A percentile compares a stretch with the other conserved stretches of the same genome.
phyloP scores from a whole-genome alignment of 2,797 vertebrate species.

The Diglossa cyanea region DNA sequence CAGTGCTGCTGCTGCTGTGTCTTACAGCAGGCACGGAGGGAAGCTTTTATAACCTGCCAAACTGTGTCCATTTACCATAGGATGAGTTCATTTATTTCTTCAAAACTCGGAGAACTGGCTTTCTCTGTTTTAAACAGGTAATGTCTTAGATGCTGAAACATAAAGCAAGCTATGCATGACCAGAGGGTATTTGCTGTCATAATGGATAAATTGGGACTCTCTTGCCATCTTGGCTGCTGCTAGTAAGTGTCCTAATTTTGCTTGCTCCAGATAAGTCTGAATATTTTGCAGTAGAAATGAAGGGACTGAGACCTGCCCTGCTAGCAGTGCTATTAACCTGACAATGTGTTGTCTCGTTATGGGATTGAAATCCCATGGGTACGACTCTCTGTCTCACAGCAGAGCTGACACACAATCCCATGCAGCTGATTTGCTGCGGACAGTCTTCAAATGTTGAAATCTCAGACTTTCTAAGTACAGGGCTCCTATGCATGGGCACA shows the following conservation, averaged over 20 bases:
- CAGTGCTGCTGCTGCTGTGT: not conserved
- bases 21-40: not conserved
- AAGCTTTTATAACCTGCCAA: not conserved
- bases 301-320: not conserved
- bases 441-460: slow-evolving; percentile 51
- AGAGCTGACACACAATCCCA: slow-evolving; percentile 17
- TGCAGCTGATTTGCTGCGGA: slow-evolving; percentile 33
- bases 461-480: slow-evolving; percentile 45
- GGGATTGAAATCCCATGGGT: slow-evolving; percentile 16
- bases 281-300: not conserved
- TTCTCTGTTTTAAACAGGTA: not conserved
- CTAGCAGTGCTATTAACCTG: not conserved
- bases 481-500: slow-evolving; percentile 67
- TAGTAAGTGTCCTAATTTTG: slow-evolving; percentile 15
- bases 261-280: not conserved
- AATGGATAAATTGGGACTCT: not conserved
- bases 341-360: not conserved
- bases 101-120: not conserved
- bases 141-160: not conserved
- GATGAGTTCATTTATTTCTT: not conserved
- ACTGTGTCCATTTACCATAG: not conserved
- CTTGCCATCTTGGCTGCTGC: not conserved
- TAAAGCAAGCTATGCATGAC: not conserved
- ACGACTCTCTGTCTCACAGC: not conserved
- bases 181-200: not conserved